These are phyloP conservation scores for Crematogaster levior DNA, from an alignment of 2,888 invertebrate species.

Conservation along the genomic window DNA sequence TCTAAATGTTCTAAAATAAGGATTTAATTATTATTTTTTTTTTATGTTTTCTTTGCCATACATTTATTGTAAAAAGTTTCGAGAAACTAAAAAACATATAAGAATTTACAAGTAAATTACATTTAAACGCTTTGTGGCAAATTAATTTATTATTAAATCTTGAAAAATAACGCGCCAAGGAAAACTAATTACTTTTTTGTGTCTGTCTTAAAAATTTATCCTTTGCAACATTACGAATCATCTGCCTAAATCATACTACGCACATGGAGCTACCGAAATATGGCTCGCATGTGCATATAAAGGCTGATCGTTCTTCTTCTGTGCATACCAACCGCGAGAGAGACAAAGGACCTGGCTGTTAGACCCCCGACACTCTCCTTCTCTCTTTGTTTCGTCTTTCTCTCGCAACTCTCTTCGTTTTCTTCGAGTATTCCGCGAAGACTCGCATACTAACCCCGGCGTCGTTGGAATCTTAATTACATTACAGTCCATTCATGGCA, in stretches of 20 bases:
- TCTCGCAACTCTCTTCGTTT: neutral
- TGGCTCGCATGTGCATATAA: constrained; percentile 27
- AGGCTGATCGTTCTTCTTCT: constrained; percentile 45
- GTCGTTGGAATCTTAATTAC: constrained; percentile 80
- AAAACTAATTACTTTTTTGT: neutral
- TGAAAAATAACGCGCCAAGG: too few species aligned
- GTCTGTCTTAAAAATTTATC: neutral
- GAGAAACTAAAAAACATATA: neutral
- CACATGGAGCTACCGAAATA: constrained; percentile 37
- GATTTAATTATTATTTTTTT: too few species aligned
- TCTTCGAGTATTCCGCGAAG: constrained; percentile 48
- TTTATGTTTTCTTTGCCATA: neutral
- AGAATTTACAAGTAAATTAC: neutral
- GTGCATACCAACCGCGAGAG: constrained; percentile 55
- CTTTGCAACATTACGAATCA: neutral
- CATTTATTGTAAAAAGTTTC: neutral
- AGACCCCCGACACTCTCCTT: neutral
- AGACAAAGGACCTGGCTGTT: constrained; percentile 67
- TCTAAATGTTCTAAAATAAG: too few species aligned
- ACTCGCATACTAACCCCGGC: constrained; percentile 49
- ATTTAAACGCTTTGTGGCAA: neutral
- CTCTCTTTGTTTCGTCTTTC: neutral
- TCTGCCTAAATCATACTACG: constrained; percentile 15
- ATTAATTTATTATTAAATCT: neutral
- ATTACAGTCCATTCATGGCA: constrained; percentile 76